These are phyloP conservation scores for Manduca sexta DNA, from an alignment of 1,140 invertebrate genomes.

Conservation along the genomic window DNA sequence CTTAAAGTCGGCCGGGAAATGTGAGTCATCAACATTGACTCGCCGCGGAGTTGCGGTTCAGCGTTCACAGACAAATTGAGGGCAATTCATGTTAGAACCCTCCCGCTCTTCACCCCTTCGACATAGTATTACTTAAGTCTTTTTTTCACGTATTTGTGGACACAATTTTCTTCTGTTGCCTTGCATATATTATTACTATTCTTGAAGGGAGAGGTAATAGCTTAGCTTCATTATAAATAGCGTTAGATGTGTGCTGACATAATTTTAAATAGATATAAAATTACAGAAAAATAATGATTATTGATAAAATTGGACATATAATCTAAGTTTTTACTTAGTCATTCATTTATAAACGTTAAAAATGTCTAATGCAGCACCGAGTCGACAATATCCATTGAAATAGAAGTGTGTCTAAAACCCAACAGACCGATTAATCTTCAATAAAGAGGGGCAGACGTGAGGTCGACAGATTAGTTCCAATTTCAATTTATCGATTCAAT, in stretches of 20 bases:
- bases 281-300: no score
- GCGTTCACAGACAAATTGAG: neutral
- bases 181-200: no score
- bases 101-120: neutral
- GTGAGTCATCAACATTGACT: slow-evolving; percentile 50
- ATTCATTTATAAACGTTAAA: neutral
- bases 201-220: no score
- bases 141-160: no score
- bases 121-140: no score
- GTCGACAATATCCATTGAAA: slow-evolving; percentile 23
- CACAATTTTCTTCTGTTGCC: no score
- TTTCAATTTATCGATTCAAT: no score
- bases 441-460: slow-evolving; percentile 24
- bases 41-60: slow-evolving; percentile 42
- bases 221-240: no score
- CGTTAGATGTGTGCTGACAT: no score
- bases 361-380: slow-evolving; percentile 22
- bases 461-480: slow-evolving; percentile 12
- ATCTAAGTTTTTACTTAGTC: no score
- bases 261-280: no score
- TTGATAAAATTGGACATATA: no score
- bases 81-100: neutral
- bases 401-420: slow-evolving; percentile 32
- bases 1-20: slow-evolving; percentile 36
- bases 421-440: slow-evolving; percentile 30